Evolutionary conservation across 2,797 vertebrate species (phyloP), one percentile per base, ranked within the genome.

Genomic region (Anolis apletophallus): DNA sequence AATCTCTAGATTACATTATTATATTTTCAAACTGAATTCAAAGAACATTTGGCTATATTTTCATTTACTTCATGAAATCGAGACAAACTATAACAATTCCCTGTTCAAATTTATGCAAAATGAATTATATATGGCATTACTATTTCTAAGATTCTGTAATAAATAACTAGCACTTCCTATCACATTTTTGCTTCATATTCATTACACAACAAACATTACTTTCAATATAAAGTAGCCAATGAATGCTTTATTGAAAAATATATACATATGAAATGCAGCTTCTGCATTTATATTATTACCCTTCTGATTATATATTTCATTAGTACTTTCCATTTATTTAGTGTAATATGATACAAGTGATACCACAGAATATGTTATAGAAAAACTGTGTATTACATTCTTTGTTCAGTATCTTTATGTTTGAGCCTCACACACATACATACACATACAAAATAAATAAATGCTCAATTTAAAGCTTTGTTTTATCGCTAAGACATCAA

Each of bases 21-120:
- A 3, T 74, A 10, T 74, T 55, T 55, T 29, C 17, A 77, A 54
- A 77, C 50, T 32, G 52, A 55, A 54, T 55, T 76, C 26, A 76
- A 76, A 55, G 21, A 6, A 21, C n/a, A 50, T 50, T 21, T 46
- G 4, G 61, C 10, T 29, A 29, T 3, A 3, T 64, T 79, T 11
- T 21, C 68, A n/a, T 77, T 73, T 50, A 78, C 61, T 2, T 32
- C 87, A 88, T 16, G 55, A 83, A 89, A 72, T 21, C 23, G n/a
- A 88, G 26, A 0, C 0, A 0, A 12, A 76, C 57, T 75, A 88
- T 50, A 74, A 54, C 8, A 46, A 46, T 2, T n/a, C 26, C 36
- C 34, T 75, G 36, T 50, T 76, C 5, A n/a, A 16, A n/a, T 23
- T 32, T 52, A 52, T 52, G 10, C 23, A 50, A 67, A 19, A 72